Percentiles rank a stretch among this genome's conserved stretches.
Evolutionary conservation across 2,888 invertebrate genomes (phyloP).

Genomic region (Thecophora atra): DNA sequence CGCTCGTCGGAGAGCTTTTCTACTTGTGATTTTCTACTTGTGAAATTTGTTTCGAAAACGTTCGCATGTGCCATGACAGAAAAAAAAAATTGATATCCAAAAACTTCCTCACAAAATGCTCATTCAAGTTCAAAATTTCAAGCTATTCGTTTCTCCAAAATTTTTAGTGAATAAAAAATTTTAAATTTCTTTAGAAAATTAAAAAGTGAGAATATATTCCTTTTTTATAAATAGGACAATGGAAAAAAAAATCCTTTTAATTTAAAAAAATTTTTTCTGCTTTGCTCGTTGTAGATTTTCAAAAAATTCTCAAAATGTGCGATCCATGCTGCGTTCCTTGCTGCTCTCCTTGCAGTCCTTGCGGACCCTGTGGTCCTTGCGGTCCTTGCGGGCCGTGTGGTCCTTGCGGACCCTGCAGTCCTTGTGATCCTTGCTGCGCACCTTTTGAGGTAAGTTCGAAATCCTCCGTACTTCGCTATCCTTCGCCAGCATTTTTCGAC

Average conservation of each 20-base stretch:
- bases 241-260: too few species aligned
- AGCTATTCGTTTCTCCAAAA: slow-evolving; percentile 51
- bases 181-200: slow-evolving; percentile 44
- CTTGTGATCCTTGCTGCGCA: slow-evolving; percentile 46
- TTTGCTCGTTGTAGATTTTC: background rate
- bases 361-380: slow-evolving; percentile 49
- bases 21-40: background rate
- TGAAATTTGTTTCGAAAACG: background rate
- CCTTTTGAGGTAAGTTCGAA: slow-evolving; percentile 57
- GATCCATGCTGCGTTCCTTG: slow-evolving; percentile 54
- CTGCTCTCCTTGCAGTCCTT: slow-evolving; percentile 46
- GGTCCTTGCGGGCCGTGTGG: slow-evolving; percentile 49
- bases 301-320: slow-evolving; percentile 53
- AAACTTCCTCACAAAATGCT: slow-evolving; percentile 38
- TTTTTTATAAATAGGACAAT: background rate
- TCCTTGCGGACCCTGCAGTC: slow-evolving; percentile 48
- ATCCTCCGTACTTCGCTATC: background rate
- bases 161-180: slow-evolving; percentile 48
- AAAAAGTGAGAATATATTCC: slow-evolving; percentile 41
- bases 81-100: slow-evolving; percentile 34
- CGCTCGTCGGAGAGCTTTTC: too few species aligned
- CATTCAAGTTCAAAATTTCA: slow-evolving; percentile 52
- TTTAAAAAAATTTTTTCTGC: too few species aligned
- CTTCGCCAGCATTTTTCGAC: too few species aligned
- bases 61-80: slow-evolving; percentile 30